phyloP scores from a whole-genome alignment of 1,140 invertebrate species.

The Propsilocerus akamusi region DNA sequence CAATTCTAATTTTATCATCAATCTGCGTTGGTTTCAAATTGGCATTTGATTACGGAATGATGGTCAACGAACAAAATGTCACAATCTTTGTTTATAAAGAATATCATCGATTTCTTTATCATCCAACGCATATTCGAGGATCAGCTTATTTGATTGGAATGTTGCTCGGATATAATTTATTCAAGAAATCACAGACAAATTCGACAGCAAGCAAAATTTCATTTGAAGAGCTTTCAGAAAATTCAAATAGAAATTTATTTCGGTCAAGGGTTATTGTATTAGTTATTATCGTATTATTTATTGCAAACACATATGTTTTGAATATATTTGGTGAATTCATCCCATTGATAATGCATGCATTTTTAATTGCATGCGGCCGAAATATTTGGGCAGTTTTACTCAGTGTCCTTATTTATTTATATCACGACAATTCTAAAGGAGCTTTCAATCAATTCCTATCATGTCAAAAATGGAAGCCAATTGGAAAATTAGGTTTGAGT shows the following conservation, averaged over 20 bases:
- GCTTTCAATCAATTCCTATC: background rate
- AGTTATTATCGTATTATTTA: background rate
- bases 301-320: background rate
- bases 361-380: background rate
- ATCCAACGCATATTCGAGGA: background rate
- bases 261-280: background rate
- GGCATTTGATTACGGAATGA: too few species aligned
- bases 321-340: background rate
- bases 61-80: too few species aligned
- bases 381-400: background rate
- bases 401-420: background rate
- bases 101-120: too few species aligned
- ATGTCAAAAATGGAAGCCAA: background rate
- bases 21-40: too few species aligned
- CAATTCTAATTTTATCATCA: too few species aligned
- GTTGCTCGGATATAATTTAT: background rate
- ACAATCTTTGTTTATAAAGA: too few species aligned
- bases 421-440: background rate
- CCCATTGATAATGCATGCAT: background rate
- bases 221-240: background rate
- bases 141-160: background rate
- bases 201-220: background rate
- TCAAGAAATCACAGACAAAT: background rate
- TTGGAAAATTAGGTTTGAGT: background rate
- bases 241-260: background rate